Evolutionary conservation across 2,797 vertebrate genomes (phyloP).

Genomic region (Eidolon dupreanum): DNA sequence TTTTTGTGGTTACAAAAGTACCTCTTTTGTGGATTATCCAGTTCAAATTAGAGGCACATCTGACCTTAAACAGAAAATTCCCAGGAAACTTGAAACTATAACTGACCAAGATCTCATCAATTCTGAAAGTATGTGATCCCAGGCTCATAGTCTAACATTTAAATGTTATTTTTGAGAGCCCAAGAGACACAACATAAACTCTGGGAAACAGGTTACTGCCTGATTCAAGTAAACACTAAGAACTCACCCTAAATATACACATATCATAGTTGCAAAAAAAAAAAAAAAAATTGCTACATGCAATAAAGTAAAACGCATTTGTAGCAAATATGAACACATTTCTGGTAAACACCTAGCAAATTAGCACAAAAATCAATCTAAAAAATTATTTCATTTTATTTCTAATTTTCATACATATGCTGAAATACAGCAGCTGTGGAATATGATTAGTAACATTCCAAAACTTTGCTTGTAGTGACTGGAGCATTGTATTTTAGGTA

Average conservation of each 20-base stretch:
- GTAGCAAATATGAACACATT: constrained; percentile 3
- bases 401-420: neutral
- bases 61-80: constrained; percentile 55
- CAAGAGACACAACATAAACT: neutral
- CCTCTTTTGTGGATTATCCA: constrained; percentile 49
- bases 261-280: neutral
- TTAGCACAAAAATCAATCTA: constrained; percentile 14
- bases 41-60: constrained; percentile 57
- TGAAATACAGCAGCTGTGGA: neutral
- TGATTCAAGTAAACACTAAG: constrained; percentile 52
- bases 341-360: constrained; percentile 2
- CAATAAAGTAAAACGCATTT: neutral
- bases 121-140: constrained; percentile 10
- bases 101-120: constrained; percentile 34
- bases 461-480: neutral
- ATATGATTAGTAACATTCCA: constrained; percentile 9
- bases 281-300: neutral
- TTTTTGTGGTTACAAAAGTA: constrained; percentile 68
- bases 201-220: neutral
- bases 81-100: constrained; percentile 53
- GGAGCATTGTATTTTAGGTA: neutral
- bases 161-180: neutral
- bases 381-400: neutral
- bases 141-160: constrained; percentile 15
- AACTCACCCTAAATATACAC: neutral